Percentiles rank a stretch among this genome's conserved stretches.
These are phyloP conservation scores for Arctocebus calabarensis DNA, from an alignment of 2,797 vertebrate genomes.

Conservation along the genomic window DNA sequence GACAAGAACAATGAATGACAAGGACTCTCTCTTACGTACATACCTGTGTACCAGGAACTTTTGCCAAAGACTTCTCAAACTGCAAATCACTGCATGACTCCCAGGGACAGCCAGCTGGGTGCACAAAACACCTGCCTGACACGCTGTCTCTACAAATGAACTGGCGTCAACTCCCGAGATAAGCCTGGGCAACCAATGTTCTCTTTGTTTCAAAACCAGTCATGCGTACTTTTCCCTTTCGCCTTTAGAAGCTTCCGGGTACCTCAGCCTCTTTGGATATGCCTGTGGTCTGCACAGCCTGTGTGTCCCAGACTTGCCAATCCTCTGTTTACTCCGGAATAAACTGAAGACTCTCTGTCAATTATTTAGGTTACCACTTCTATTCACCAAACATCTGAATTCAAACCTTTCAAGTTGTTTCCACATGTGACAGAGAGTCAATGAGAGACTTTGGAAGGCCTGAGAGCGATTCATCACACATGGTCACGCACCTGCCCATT, in stretches of 20 bases:
- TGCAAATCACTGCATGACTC: neutral
- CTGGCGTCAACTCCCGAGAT: neutral
- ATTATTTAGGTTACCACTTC: neutral
- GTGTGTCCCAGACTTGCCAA: neutral
- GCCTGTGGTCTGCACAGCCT: neutral
- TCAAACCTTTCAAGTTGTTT: neutral
- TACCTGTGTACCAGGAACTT: neutral
- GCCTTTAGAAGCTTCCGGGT: neutral
- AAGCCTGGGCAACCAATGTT: neutral
- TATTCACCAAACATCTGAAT: neutral
- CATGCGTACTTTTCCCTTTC: neutral
- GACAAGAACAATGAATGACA: neutral
- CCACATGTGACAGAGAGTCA: neutral
- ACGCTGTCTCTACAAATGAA: neutral
- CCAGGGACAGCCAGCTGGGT: neutral
- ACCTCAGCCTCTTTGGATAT: neutral
- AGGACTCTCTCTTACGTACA: neutral
- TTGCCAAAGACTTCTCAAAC: neutral
- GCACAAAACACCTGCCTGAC: neutral
- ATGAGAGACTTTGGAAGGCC: neutral
- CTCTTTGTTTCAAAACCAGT: neutral
- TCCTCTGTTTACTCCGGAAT: neutral
- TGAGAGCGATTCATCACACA: neutral
- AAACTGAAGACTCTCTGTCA: neutral
- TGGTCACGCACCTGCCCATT: fast-evolving